Base-by-base conservation (phyloP, 1,140 invertebrate genomes). In the Aphidius ervi region DNA sequence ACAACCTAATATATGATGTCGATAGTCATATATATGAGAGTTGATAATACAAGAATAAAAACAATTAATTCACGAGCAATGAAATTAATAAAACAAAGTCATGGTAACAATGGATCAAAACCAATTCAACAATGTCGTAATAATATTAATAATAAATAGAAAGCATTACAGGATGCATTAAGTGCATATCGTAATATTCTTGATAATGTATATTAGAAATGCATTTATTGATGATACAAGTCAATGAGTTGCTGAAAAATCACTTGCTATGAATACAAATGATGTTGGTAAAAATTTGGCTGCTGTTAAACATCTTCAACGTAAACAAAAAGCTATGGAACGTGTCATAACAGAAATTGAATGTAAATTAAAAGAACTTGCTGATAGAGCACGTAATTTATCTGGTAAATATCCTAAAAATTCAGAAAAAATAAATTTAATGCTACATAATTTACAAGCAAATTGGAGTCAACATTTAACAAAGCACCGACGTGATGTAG, bases 1-100 rank as follows among this genome's bases (percentile, higher is more conserved):
- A 5, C 88, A 94, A 71, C 85, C 94, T 49, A 97, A 96, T 76
- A 81, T 97, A 97, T 69, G 95, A 98, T 71, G 89, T 95, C 5
- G 91, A 95, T 73, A 92, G 89, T 39, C 94, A 96, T 69, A 97
- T 98, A n/a, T n/a, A n/a, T n/a, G 88, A 85, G 92, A 66, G 94
- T 98, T 1, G 96, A 98, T 77, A 95, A 98, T 72, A 86, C 88
- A 10, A 84, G 93, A 61, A 92, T 99, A 37, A 88, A 88, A 70
- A 85, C 83, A 9, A 94, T 98, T 53, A 95, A 94, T 78, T 81
- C 85, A 23, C 74, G 98, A 41, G 95, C 95, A 0, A 92, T 97
- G 71, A 95, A 96, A 78, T 78, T 99, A 20, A 89, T 98, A 46
- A 87, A 88, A 63, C 93, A 97, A 75, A 89, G 88, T n/a, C 82